Evolutionary conservation across 2,113 vertebrate species (phyloP).

Genomic region (Sinocyclocheilus anshuiensis): DNA sequence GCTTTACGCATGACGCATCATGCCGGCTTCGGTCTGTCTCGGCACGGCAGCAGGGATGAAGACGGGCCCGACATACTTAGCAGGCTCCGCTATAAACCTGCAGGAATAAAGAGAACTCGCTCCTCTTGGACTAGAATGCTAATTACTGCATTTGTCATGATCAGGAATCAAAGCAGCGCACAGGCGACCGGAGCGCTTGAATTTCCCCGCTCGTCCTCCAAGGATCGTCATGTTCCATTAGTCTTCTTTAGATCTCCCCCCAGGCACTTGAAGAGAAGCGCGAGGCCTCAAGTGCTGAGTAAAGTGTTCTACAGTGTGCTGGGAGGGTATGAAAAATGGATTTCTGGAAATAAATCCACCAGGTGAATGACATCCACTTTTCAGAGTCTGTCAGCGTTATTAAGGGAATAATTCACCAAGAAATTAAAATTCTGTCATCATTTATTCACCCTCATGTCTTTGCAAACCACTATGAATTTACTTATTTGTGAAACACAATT

Average conservation of each 20-base stretch:
- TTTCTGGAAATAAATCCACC: constrained; percentile 20
- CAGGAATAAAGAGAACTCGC: constrained; percentile 57
- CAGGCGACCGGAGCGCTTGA: constrained; percentile 50
- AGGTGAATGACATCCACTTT: neutral
- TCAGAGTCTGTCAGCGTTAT: neutral
- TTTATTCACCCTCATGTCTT: neutral
- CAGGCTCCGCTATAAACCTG: constrained; percentile 15
- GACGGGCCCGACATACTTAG: neutral
- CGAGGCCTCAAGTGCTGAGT: constrained; percentile 27
- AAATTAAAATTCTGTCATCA: neutral
- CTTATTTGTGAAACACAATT: neutral
- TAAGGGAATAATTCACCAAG: neutral
- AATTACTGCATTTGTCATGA: constrained; percentile 66
- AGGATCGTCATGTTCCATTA: constrained; percentile 53
- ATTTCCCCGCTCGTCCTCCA: constrained; percentile 51
- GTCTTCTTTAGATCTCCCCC: constrained; percentile 51
- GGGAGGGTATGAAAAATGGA: constrained; percentile 29
- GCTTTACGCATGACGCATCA: neutral
- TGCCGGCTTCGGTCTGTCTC: neutral
- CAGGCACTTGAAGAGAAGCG: constrained; percentile 37
- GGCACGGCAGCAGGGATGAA: neutral
- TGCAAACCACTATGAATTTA: neutral
- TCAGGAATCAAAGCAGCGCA: constrained; percentile 59
- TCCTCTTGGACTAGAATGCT: constrained; percentile 66
- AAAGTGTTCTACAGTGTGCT: neutral